Percentiles rank a stretch among this genome's conserved stretches.
These are phyloP conservation scores for Clamator glandarius DNA, from an alignment of 2,797 vertebrate genomes.

Conservation along the genomic window DNA sequence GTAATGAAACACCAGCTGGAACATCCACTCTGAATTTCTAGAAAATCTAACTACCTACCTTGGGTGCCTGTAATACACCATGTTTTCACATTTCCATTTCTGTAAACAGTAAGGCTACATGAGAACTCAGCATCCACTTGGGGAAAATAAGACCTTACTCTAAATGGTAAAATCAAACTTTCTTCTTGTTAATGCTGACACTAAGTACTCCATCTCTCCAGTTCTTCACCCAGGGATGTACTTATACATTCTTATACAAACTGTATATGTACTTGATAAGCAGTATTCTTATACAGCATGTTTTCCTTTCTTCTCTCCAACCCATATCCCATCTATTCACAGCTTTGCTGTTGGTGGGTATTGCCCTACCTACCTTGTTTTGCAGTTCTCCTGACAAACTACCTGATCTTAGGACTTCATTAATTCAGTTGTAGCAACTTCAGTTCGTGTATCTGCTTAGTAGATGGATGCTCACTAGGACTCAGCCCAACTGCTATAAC, in stretches of 20 bases:
- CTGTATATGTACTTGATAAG: background rate
- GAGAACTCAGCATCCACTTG: background rate
- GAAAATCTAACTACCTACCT: background rate
- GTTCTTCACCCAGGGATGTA: background rate
- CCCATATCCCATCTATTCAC: background rate
- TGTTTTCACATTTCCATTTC: background rate
- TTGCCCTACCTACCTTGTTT: background rate
- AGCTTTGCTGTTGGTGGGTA: background rate
- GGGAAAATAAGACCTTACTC: background rate
- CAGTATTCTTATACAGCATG: background rate
- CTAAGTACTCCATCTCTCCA: background rate
- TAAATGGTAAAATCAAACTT: background rate
- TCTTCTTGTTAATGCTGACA: rapidly evolving
- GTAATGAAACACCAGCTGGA: background rate
- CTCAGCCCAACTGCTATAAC: background rate
- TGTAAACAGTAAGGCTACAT: background rate
- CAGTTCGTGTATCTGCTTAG: background rate
- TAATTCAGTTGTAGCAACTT: background rate
- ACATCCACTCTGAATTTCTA: background rate
- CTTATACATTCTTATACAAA: too few species aligned
- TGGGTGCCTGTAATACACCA: background rate
- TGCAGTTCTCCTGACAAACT: background rate
- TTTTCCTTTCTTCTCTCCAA: background rate
- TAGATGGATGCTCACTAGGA: background rate
- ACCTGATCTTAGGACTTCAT: background rate